phyloP scores from a whole-genome alignment of 2,888 invertebrate genomes.

The Drosophila limbata region DNA sequence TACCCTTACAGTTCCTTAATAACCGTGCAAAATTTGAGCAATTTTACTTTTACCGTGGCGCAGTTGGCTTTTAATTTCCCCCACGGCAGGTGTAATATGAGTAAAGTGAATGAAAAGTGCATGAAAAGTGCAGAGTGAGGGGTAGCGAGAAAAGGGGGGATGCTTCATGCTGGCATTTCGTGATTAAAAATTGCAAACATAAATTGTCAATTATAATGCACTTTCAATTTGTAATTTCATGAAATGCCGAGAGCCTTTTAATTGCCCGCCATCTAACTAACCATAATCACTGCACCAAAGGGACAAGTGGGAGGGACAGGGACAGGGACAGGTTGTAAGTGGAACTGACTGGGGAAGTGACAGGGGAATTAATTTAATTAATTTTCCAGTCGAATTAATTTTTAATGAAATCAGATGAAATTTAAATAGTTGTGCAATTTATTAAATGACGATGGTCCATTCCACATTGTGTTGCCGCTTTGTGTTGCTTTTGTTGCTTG shows the following conservation, averaged over 20 bases:
- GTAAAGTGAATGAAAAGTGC: conserved; percentile 53
- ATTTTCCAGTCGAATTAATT: conserved; percentile 59
- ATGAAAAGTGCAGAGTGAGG: conserved; percentile 18
- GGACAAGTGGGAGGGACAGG: not conserved
- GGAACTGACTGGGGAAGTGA: not conserved
- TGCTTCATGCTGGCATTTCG: conserved; percentile 34
- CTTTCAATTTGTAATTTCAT: conserved; percentile 38
- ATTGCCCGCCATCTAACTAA: conserved; percentile 55
- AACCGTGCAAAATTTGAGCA: conserved; percentile 50
- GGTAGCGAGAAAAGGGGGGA: conserved; percentile 3
- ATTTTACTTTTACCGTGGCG: conserved; percentile 44
- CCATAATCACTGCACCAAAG: conserved; percentile 61
- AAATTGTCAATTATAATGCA: conserved; percentile 60
- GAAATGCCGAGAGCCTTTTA: conserved; percentile 37
- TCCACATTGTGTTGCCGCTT: conserved; percentile 13
- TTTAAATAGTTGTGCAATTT: conserved; percentile 47
- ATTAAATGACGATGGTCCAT: conserved; percentile 22
- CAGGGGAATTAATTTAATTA: conserved; percentile 58
- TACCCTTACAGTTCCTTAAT: conserved; percentile 41
- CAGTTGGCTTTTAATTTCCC: conserved; percentile 65
- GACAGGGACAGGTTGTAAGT: not conserved
- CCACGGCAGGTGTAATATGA: conserved; percentile 46
- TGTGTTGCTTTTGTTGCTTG: conserved; percentile 11
- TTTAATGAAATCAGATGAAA: conserved; percentile 65
- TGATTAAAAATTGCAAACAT: conserved; percentile 20